Conservation (phyloP, 2,113 vertebrate species). For the Pterocles gutturalis region DNA sequence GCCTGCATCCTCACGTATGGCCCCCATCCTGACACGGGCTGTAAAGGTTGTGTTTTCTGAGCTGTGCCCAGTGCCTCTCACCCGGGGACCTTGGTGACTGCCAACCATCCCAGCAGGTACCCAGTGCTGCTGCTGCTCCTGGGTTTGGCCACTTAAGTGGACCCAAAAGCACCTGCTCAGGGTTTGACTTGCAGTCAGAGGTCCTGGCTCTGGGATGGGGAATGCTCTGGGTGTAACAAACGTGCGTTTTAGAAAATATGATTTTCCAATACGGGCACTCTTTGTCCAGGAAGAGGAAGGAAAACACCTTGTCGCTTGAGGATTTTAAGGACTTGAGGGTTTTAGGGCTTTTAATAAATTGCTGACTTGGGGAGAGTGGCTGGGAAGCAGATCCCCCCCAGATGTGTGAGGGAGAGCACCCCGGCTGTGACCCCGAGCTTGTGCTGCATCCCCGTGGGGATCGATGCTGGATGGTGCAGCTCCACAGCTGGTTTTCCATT, state of each 20-base stretch:
- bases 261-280: not conserved
- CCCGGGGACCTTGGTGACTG: fast-evolving
- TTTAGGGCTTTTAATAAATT: not conserved
- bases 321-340: not conserved
- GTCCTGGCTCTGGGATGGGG: fast-evolving
- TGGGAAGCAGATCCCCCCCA: not conserved
- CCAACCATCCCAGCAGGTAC: not conserved
- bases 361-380: not conserved
- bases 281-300: not conserved
- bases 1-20: not conserved
- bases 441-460: not conserved
- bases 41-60: not conserved
- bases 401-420: no score
- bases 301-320: not conserved
- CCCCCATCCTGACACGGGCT: not conserved
- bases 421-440: no score
- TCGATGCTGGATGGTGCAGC: not conserved
- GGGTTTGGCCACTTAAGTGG: not conserved
- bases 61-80: not conserved
- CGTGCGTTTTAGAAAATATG: fast-evolving
- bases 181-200: no score
- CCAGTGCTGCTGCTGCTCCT: fast-evolving
- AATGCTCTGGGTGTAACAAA: fast-evolving
- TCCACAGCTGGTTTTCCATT: not conserved
- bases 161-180: not conserved